phyloP scores from a whole-genome alignment of 2,797 vertebrate genomes.

The Acanthornis magna region DNA sequence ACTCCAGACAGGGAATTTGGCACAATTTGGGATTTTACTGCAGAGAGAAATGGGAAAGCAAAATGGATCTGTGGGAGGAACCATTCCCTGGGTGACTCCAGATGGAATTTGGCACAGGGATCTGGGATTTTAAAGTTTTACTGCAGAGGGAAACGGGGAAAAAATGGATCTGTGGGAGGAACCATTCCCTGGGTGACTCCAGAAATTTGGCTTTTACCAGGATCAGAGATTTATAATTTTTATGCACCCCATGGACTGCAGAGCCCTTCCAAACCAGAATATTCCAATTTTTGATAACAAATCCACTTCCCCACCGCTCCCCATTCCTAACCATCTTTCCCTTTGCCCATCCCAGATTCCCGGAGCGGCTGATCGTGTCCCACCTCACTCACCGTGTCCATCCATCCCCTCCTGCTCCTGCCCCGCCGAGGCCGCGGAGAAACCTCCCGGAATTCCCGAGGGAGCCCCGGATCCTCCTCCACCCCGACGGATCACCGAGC shows the following conservation, averaged over 20 bases:
- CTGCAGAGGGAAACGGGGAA: too few species aligned
- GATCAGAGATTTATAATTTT: neutral
- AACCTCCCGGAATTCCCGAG: slow-evolving; percentile 2
- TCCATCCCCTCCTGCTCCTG: slow-evolving; percentile 35
- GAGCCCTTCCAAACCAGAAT: neutral
- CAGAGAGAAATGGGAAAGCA: too few species aligned
- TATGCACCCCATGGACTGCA: neutral
- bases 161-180: neutral
- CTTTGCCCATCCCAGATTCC: neutral
- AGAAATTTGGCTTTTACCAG: too few species aligned
- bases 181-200: accelerated
- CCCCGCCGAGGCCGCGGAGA: slow-evolving; percentile 24
- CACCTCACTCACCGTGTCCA: slow-evolving; percentile 33
- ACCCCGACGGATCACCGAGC: neutral
- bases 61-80: too few species aligned
- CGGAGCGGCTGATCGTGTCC: slow-evolving; percentile 11
- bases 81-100: too few species aligned
- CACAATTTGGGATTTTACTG: too few species aligned
- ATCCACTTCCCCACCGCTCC: accelerated
- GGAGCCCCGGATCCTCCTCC: neutral
- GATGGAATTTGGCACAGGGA: too few species aligned
- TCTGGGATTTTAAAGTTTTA: too few species aligned
- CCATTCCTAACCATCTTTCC: neutral
- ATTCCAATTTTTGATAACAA: accelerated
- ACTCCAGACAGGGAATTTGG: too few species aligned